A percentile compares a stretch with the other conserved stretches of the same genome.
phyloP scores from a whole-genome alignment of 2,888 invertebrate species.

The Melanophora roralis region DNA sequence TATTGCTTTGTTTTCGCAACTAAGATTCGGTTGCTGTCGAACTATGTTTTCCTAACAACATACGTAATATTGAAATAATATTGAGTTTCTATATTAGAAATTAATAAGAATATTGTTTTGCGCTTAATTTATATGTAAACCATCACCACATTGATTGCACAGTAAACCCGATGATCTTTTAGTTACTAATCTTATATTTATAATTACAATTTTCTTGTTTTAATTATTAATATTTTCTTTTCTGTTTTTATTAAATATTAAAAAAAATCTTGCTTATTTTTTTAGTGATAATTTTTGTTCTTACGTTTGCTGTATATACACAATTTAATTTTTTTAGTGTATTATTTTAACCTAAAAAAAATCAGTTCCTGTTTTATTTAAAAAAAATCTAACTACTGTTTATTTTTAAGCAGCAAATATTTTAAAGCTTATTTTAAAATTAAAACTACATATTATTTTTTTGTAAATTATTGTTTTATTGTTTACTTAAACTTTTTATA shows the following conservation, averaged over 20 bases:
- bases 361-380: slow-evolving; percentile 37
- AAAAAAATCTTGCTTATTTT: slow-evolving; percentile 28
- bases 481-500: slow-evolving; percentile 47
- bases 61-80: too few relatives aligned
- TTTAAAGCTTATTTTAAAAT: slow-evolving; percentile 1
- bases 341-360: slow-evolving; percentile 25
- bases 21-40: too few relatives aligned
- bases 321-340: slow-evolving; percentile 51
- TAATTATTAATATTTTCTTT: not conserved
- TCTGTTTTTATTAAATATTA: slow-evolving; percentile 27
- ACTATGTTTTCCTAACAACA: too few relatives aligned
- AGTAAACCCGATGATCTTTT: slow-evolving; percentile 83
- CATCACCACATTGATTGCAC: slow-evolving; percentile 86
- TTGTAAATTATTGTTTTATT: slow-evolving; percentile 18
- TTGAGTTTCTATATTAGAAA: not conserved
- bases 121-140: slow-evolving; percentile 64
- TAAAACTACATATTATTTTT: slow-evolving; percentile 39
- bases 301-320: slow-evolving; percentile 68
- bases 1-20: too few relatives aligned
- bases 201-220: not conserved
- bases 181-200: not conserved
- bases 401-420: slow-evolving; percentile 71
- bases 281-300: slow-evolving; percentile 7
- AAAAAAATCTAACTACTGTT: slow-evolving; percentile 25
- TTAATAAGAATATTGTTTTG: not conserved